Percentiles rank a stretch among this genome's conserved stretches.
phyloP scores from a whole-genome alignment of 2,797 vertebrate species.

The Gastrophryne carolinensis region DNA sequence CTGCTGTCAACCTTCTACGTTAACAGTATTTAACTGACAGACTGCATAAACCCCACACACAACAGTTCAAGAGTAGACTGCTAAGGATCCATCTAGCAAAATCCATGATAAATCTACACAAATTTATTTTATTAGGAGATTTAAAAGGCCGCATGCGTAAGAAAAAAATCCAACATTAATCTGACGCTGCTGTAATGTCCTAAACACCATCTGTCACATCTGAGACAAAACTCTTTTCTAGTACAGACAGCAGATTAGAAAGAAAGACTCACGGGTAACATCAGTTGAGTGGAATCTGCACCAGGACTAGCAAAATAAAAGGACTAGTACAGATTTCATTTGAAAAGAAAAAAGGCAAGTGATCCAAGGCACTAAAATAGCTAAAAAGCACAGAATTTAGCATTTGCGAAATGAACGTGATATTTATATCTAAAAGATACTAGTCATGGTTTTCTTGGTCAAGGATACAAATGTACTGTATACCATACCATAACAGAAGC shows the following conservation, averaged over 20 bases:
- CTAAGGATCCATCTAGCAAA: neutral
- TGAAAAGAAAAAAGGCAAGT: conserved; percentile 5
- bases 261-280: neutral
- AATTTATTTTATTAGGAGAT: neutral
- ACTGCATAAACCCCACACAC: too few species aligned
- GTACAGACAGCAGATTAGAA: conserved; percentile 3
- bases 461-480: too few species aligned
- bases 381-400: too few species aligned
- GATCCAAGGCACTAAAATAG: neutral
- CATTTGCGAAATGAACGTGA: too few species aligned
- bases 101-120: neutral
- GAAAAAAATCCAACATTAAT: neutral
- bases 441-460: too few species aligned
- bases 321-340: neutral
- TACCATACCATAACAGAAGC: too few species aligned
- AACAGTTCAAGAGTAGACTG: neutral
- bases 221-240: neutral
- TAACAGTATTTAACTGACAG: too few species aligned
- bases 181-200: neutral
- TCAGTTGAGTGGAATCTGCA: neutral
- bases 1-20: too few species aligned
- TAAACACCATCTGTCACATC: conserved; percentile 10
- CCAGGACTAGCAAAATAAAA: neutral
- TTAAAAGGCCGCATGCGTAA: neutral
- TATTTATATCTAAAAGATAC: too few species aligned